phyloP scores from a whole-genome alignment of 2,888 invertebrate genomes.

The Athripsodes cinereus region DNA sequence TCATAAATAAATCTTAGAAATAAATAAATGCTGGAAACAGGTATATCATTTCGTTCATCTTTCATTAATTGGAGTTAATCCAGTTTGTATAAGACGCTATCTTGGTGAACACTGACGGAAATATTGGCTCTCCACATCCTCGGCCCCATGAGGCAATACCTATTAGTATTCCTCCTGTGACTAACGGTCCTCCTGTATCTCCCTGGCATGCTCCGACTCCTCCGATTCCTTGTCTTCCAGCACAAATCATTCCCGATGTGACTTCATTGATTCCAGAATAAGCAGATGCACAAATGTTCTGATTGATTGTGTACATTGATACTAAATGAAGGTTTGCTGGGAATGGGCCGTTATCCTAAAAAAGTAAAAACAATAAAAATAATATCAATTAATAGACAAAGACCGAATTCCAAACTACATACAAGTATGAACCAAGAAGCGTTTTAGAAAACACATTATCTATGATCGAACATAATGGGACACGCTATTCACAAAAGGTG shows the following conservation, averaged over 20 bases:
- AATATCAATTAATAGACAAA: too few relatives aligned
- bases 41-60: too few relatives aligned
- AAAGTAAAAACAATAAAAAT: too few relatives aligned
- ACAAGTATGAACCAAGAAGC: too few relatives aligned
- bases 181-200: conserved; percentile 54
- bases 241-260: conserved; percentile 44
- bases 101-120: conserved; percentile 51
- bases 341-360: conserved; percentile 4
- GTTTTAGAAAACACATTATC: too few relatives aligned
- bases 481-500: too few relatives aligned
- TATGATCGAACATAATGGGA: too few relatives aligned
- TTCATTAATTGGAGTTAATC: conserved; percentile 32
- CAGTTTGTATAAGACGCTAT: conserved; percentile 39
- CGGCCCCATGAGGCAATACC: conserved; percentile 55
- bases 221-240: conserved; percentile 35
- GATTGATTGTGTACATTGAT: conserved; percentile 39
- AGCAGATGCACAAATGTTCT: conserved; percentile 37
- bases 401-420: too few relatives aligned
- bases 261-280: conserved; percentile 38
- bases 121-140: conserved; percentile 44
- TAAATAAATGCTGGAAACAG: too few relatives aligned
- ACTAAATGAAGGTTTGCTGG: conserved; percentile 36
- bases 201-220: conserved; percentile 48
- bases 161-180: conserved; percentile 41
- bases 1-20: too few relatives aligned